phyloP scores from a whole-genome alignment of 1,140 invertebrate genomes.

The Macrocentrus cingulum region DNA sequence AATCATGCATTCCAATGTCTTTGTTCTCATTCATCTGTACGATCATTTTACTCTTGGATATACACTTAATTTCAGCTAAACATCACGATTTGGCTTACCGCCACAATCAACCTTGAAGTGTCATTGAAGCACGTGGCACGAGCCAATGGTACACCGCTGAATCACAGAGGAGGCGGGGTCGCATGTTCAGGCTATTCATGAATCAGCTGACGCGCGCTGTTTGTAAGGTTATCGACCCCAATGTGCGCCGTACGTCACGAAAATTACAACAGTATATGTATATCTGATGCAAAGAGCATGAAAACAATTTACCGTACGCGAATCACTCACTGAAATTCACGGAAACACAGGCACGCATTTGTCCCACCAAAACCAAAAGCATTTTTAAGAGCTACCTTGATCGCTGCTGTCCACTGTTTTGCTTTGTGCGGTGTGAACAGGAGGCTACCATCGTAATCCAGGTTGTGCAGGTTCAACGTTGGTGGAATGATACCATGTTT shows the following conservation, averaged over 20 bases:
- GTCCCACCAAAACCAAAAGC: slow-evolving; percentile 99
- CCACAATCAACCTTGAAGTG: too few relatives aligned
- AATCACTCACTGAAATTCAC: slow-evolving; percentile 43
- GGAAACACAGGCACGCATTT: slow-evolving; percentile 87
- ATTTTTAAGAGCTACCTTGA: slow-evolving; percentile 86
- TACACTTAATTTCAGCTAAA: slow-evolving; percentile 26
- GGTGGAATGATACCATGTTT: slow-evolving; percentile 78
- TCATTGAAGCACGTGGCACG: too few relatives aligned
- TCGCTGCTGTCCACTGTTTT: slow-evolving; percentile 64
- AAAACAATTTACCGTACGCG: slow-evolving; percentile 24
- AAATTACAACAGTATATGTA: too few relatives aligned
- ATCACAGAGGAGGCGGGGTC: too few relatives aligned
- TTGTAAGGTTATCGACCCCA: too few relatives aligned
- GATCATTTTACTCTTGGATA: slow-evolving; percentile 25
- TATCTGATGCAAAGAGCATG: too few relatives aligned
- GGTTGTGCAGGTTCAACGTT: slow-evolving; percentile 84
- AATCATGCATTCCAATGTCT: slow-evolving; percentile 53
- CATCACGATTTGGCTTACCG: too few relatives aligned
- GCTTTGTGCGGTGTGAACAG: slow-evolving; percentile 71
- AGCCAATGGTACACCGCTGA: too few relatives aligned
- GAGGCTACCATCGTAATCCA: slow-evolving; percentile 67
- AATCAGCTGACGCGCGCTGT: too few relatives aligned
- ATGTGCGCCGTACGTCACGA: too few relatives aligned
- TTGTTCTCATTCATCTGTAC: slow-evolving; percentile 41
- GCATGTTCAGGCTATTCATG: too few relatives aligned